These are phyloP conservation scores for Uromys caudimaculatus DNA, from an alignment of 2,797 vertebrate species.

Conservation along the genomic window DNA sequence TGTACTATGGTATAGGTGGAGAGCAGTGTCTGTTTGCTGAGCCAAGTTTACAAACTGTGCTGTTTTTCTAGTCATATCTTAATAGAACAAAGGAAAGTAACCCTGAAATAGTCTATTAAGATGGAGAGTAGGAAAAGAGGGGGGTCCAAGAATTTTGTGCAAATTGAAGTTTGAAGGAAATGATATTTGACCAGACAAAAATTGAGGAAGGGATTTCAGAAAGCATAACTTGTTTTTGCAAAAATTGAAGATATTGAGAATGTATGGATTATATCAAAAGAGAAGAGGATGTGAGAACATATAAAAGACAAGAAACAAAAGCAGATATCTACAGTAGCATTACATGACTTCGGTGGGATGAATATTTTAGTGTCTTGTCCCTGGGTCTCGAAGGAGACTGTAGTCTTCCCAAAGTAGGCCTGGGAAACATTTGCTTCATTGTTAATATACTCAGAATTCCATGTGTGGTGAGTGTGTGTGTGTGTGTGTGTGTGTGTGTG, in stretches of 20 bases:
- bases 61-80: background rate
- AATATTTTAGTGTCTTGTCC: background rate
- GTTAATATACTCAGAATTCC: accelerated
- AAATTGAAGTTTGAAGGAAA: background rate
- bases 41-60: background rate
- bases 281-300: accelerated
- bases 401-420: background rate
- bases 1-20: background rate
- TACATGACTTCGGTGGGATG: background rate
- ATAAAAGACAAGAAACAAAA: background rate
- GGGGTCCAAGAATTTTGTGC: background rate
- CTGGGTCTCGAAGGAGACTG: background rate
- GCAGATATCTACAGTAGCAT: background rate
- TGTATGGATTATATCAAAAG: background rate
- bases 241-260: background rate
- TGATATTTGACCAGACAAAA: background rate
- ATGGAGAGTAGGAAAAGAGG: accelerated
- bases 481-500: background rate
- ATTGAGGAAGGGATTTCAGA: background rate
- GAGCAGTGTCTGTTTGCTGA: background rate
- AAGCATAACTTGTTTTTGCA: background rate
- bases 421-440: background rate
- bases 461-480: background rate
- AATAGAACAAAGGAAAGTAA: background rate
- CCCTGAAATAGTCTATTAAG: background rate